Base-by-base conservation (phyloP, 2,797 vertebrate genomes). In the Notolepis coatsorum region DNA sequence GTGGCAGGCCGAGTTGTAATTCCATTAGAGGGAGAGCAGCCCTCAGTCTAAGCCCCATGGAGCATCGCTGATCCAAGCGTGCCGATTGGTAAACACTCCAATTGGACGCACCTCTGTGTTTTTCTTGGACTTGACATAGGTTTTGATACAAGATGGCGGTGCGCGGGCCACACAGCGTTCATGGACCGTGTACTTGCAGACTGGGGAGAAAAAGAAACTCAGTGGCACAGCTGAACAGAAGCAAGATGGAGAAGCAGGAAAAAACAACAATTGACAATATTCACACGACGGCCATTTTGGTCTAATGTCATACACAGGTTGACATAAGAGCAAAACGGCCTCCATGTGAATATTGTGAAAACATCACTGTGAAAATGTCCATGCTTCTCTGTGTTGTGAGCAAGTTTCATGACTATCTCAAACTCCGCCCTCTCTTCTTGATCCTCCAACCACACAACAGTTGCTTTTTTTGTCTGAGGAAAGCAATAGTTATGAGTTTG, bases 141-240 rank as follows among this genome's bases (percentile, higher is more conserved):
- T 97, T 92, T 97, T 98, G 90, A 97, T 97, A 86, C 96, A 98
- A 45, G 95, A 96, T 8, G 92, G 93, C 0, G 95, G 95, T 2
- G 95, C 95, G 61, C 95, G 94, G 35, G 95, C 90, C 79, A 96
- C 95, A 38, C 96, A 96, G 62, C 94, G 93, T 66, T 98, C 96
- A 2, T 98, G 97, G 57, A 95, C 96, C 0, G 96, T 97, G 77
- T 97, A 96, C 86, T 97, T 98, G 89, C 97, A 97, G 88, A 98
- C 96, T 98, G n/a, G n/a, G n/a, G 27, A 38, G 50, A 10, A 4
- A 39, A n/a, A 25, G 31, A 30, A 30, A 39, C 15, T 15, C 3
- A 15, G 12, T 27, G 28, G 15, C 9, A 4, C 8, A 5, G 3
- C n/a, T n/a, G 7, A 5, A 50, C 4, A 50, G 12, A 31, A 5